These are phyloP conservation scores for Cochlearius cochlearius DNA, from an alignment of 2,113 vertebrate species.

Conservation along the genomic window DNA sequence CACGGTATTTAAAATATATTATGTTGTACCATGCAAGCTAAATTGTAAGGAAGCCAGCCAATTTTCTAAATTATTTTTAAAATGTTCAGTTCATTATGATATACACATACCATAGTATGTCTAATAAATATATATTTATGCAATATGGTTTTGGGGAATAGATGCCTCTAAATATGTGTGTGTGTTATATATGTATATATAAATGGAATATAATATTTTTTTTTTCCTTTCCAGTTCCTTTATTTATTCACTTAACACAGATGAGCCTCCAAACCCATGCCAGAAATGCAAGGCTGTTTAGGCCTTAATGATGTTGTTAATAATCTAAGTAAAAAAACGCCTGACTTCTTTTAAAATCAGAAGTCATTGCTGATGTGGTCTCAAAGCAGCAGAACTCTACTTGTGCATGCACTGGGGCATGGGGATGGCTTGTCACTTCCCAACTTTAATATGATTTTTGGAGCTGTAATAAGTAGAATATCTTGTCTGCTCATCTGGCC, in stretches of 20 bases:
- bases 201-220: background rate
- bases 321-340: background rate
- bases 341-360: background rate
- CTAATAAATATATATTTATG: background rate
- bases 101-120: background rate
- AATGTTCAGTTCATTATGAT: background rate
- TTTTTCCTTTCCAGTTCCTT: background rate
- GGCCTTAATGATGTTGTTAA: background rate
- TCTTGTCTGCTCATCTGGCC: background rate
- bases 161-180: background rate
- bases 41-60: background rate
- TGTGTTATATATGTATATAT: background rate
- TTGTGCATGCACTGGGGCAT: background rate
- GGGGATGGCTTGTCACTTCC: background rate
- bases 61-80: slow-evolving; percentile 6
- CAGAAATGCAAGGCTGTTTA: background rate
- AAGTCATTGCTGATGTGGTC: background rate
- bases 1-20: background rate
- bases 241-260: background rate
- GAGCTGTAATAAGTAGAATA: background rate
- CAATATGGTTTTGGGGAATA: background rate
- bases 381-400: background rate
- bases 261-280: background rate
- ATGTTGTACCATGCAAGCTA: background rate
- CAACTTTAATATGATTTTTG: background rate